A percentile compares a stretch with the other conserved stretches of the same genome.
Evolutionary conservation across 1,140 invertebrate genomes (phyloP).

Genomic region (Pararge aegeria): DNA sequence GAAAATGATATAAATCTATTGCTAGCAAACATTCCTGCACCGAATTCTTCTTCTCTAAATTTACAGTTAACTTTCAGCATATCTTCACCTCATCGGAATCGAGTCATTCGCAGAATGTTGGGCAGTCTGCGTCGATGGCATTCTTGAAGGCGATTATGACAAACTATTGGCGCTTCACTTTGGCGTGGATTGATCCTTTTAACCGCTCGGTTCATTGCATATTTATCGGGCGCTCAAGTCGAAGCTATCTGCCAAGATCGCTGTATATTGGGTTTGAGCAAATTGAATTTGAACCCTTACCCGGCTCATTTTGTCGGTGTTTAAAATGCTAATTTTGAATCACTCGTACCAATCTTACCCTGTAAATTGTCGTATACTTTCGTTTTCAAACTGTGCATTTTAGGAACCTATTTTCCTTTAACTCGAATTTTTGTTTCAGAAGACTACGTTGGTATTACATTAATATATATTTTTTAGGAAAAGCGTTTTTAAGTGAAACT

Average conservation of each 20-base stretch:
- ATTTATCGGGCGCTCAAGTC: slow-evolving; percentile 37
- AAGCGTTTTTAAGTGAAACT: too few relatives aligned
- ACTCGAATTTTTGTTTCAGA: background rate
- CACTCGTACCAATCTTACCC: background rate
- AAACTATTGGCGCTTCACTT: slow-evolving; percentile 33
- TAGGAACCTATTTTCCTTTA: background rate
- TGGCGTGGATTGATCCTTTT: slow-evolving; percentile 36
- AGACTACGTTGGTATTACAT: too few relatives aligned
- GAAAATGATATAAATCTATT: too few relatives aligned
- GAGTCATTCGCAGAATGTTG: too few relatives aligned
- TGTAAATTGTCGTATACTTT: background rate
- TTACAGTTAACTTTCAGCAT: too few relatives aligned
- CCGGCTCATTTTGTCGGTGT: background rate
- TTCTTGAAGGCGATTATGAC: slow-evolving; percentile 33
- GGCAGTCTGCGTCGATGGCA: too few relatives aligned
- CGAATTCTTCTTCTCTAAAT: too few relatives aligned
- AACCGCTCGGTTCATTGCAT: slow-evolving; percentile 35
- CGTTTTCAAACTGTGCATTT: background rate
- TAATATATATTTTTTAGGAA: too few relatives aligned
- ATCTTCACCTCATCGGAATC: too few relatives aligned
- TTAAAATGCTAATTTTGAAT: background rate
- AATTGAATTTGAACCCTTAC: slow-evolving; percentile 32
- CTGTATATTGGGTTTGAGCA: slow-evolving; percentile 35
- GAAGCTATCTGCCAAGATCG: slow-evolving; percentile 29
- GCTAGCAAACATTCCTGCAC: too few relatives aligned